phyloP scores from a whole-genome alignment of 2,113 vertebrate species.

The Muntiacus reevesi region DNA sequence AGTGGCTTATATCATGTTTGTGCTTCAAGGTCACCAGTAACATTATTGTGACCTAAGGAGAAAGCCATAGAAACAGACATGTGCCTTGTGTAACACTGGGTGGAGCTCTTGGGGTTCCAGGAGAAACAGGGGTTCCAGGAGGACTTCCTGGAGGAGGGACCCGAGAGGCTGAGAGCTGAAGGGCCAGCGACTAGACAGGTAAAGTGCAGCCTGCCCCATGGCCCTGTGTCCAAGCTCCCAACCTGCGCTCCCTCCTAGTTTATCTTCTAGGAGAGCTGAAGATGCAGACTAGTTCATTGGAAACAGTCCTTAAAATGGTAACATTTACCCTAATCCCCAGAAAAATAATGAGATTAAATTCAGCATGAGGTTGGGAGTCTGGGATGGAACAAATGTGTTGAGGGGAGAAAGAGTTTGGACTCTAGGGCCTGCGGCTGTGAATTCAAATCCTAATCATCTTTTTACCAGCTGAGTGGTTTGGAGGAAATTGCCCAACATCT shows the following conservation, averaged over 20 bases:
- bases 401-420: neutral
- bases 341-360: neutral
- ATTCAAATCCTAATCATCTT: neutral
- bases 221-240: neutral
- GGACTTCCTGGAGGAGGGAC: neutral
- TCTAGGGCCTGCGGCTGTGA: neutral
- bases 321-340: neutral
- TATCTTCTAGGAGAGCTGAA: neutral
- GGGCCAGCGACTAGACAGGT: neutral
- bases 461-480: neutral
- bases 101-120: neutral
- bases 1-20: neutral
- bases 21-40: neutral
- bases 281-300: neutral
- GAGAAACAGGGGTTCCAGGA: neutral
- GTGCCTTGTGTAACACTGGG: neutral
- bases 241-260: fast-evolving
- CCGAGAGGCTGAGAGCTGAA: neutral
- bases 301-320: neutral
- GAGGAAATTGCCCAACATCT: neutral
- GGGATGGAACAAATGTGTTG: neutral
- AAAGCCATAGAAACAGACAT: neutral
- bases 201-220: neutral
- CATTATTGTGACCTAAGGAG: neutral
- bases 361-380: neutral